These are phyloP conservation scores for Zootoca vivipara DNA, from an alignment of 2,113 vertebrate genomes.

Conservation along the genomic window DNA sequence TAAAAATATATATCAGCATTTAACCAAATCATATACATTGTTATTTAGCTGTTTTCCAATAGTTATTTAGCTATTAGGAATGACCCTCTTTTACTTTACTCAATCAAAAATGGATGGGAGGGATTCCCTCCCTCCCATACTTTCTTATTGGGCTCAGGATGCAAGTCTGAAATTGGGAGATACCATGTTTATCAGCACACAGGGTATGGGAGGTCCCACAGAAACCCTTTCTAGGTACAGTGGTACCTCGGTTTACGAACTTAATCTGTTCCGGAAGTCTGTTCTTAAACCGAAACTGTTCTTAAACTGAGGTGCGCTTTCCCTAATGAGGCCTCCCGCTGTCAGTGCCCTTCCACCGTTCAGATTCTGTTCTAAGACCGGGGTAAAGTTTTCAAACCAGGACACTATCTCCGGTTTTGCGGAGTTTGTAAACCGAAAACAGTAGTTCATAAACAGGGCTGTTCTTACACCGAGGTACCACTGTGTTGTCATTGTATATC, in stretches of 20 bases:
- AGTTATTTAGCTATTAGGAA: background rate
- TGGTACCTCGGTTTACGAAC: too few relatives aligned
- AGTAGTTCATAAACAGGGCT: too few relatives aligned
- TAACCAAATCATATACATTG: background rate
- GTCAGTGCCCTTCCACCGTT: too few relatives aligned
- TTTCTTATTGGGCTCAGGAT: background rate
- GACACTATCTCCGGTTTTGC: too few relatives aligned
- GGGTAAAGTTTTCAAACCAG: too few relatives aligned
- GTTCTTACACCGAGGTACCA: too few relatives aligned
- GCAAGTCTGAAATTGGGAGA: background rate
- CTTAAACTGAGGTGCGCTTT: too few relatives aligned
- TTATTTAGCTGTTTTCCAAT: background rate
- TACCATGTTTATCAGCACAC: background rate
- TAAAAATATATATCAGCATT: background rate
- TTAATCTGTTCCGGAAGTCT: too few relatives aligned
- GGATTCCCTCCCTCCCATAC: background rate
- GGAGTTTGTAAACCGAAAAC: too few relatives aligned
- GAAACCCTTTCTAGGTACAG: background rate
- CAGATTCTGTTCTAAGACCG: too few relatives aligned
- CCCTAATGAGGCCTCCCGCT: background rate
- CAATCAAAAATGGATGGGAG: background rate
- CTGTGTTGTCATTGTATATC: background rate
- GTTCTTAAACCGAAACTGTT: too few relatives aligned
- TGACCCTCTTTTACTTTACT: background rate
- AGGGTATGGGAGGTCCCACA: background rate